Base-by-base conservation (phyloP, 1,140 invertebrate genomes). In the Anadara kagoshimensis region DNA sequence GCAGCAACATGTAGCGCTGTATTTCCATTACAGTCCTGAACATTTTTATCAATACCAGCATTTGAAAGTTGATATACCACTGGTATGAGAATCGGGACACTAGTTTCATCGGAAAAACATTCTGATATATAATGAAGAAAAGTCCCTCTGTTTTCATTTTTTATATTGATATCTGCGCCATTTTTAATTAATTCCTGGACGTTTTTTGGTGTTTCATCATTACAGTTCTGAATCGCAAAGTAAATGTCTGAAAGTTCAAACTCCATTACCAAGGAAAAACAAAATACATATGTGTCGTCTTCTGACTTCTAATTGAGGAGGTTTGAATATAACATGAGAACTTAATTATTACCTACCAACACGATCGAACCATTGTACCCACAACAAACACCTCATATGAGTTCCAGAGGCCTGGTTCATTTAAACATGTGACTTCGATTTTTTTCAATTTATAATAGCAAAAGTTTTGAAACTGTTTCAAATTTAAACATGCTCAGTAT, bases 31-130 rank as follows among this genome's bases (percentile, higher is more conserved):
- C 47, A 20, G 20, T 66, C 47, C 43, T 56, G 53, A 12, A 51
- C 18, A 56, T 66, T 66, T 22, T 18, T 56, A 5, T 22, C 26
- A 8, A 66, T 66, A 16, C 64, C 64, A 44, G 49, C 49, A 54
- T 54, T 66, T 11, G 64, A 54, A 8, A 66, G n/a, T 45, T 66
- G 64, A 22, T 56, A 66, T 11, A 66, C n/a, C 11, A 66, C 51
- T 5, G 64, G 64, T 54, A 66, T 22, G 11, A 66, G 36, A 22
- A 12, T 56, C 1, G 64, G 64, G 12, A 29, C 49, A 11, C 54
- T 36, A 14, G 12, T 11, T 1, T 26, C n/a, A 2, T 54, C 29
- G 5, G 49, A 43, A 56, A 54, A 66, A 24, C 14, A 22, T 5
- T 56, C n/a, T 22, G 64, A 49, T 7, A 66, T 56, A 26, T 49